Evolutionary conservation across 2,888 invertebrate species (phyloP).

Genomic region (Eretmocerus hayati): DNA sequence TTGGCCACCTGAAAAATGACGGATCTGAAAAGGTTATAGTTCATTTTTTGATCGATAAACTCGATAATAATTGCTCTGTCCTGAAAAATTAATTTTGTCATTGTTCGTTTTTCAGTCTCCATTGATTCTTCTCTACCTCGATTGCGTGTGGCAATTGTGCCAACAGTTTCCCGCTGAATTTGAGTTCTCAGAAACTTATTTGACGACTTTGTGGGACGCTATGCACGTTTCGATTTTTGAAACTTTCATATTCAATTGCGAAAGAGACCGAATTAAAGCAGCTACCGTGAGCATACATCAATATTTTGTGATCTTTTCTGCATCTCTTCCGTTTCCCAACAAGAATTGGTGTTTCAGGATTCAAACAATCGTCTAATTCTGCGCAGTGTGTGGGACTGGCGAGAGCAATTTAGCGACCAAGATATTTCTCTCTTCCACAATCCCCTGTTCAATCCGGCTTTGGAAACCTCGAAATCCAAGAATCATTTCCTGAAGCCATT

Average conservation of each 20-base stretch:
- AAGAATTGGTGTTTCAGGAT: conserved; percentile 37
- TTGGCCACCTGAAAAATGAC: conserved; percentile 61
- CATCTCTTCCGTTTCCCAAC: neutral
- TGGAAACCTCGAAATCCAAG: neutral
- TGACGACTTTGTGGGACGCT: conserved; percentile 88
- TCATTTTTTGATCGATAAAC: neutral
- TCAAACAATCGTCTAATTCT: conserved; percentile 52
- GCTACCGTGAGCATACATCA: conserved; percentile 53
- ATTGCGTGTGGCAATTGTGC: conserved; percentile 87
- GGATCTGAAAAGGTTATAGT: conserved; percentile 50
- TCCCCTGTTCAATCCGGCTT: conserved; percentile 59
- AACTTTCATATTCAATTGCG: conserved; percentile 87
- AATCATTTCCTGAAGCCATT: conserved; percentile 48
- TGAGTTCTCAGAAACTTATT: conserved; percentile 86
- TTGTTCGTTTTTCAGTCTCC: conserved; percentile 73
- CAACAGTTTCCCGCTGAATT: conserved; percentile 84
- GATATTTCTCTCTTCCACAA: conserved; percentile 80
- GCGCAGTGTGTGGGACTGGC: conserved; percentile 86
- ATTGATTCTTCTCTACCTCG: conserved; percentile 83
- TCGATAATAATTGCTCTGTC: too few species aligned
- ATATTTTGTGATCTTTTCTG: neutral
- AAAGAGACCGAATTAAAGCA: conserved; percentile 66
- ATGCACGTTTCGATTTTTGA: conserved; percentile 83
- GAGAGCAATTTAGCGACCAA: conserved; percentile 74
- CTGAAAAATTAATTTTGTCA: neutral